Percentiles rank a stretch among this genome's conserved stretches.
Conservation (phyloP, 2,888 invertebrate species). For the Amiota communis region DNA sequence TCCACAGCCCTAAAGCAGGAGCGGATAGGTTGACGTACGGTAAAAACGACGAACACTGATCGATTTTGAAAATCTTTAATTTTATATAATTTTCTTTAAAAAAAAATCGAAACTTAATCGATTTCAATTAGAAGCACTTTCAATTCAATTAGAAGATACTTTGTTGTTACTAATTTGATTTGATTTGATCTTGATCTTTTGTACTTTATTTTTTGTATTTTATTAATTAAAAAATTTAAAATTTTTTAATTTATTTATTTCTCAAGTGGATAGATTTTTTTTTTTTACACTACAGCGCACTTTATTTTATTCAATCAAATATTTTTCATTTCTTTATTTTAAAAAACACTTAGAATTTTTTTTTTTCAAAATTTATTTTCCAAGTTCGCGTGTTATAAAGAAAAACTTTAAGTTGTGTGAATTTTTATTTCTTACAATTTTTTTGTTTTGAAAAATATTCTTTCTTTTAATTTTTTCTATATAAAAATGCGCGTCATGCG, state of each 20-base stretch:
- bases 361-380: conserved; percentile 19
- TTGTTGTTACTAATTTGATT: conserved; percentile 14
- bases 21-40: neutral
- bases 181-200: neutral
- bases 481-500: conserved; percentile 71
- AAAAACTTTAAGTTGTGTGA: neutral
- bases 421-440: conserved; percentile 38
- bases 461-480: conserved; percentile 40
- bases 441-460: conserved; percentile 41
- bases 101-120: too few relatives aligned
- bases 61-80: too few relatives aligned
- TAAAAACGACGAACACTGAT: too few relatives aligned
- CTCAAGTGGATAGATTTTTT: conserved; percentile 25
- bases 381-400: conserved; percentile 22
- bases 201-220: neutral
- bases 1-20: conserved; percentile 22
- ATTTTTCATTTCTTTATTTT: conserved; percentile 28
- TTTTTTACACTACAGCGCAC: conserved; percentile 12
- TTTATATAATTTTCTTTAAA: too few relatives aligned
- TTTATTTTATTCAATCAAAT: conserved; percentile 27
- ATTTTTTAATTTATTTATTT: conserved; percentile 21
- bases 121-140: too few relatives aligned
- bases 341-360: conserved; percentile 14
- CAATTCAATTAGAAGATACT: too few relatives aligned
- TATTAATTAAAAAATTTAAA: conserved; percentile 22